A percentile compares a stretch with the other conserved stretches of the same genome.
These are phyloP conservation scores for Drosophila bipectinata DNA, from an alignment of 1,140 invertebrate species.

Conservation along the genomic window DNA sequence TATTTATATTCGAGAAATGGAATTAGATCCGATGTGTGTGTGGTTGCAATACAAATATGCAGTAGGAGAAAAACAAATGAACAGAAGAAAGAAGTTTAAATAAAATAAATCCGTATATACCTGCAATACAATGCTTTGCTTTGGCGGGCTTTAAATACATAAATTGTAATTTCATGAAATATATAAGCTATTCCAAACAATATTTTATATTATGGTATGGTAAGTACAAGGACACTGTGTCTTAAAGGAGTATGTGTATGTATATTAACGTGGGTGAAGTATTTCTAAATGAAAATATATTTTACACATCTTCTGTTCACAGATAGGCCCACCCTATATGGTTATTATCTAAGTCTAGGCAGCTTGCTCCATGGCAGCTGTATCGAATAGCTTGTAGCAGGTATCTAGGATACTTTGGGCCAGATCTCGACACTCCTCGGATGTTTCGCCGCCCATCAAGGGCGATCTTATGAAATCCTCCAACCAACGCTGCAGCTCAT, in stretches of 20 bases:
- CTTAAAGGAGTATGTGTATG: background rate
- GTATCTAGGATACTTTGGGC: conserved; percentile 85
- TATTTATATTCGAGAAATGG: conserved; percentile 31
- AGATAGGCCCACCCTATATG: background rate
- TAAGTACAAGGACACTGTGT: conserved; percentile 10
- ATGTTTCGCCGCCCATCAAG: conserved; percentile 86
- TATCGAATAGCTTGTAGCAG: conserved; percentile 84
- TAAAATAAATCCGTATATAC: conserved; percentile 41
- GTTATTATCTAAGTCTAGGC: conserved; percentile 3
- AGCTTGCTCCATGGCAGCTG: conserved; percentile 20
- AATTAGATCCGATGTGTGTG: conserved; percentile 51
- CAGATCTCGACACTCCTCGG: conserved; percentile 85
- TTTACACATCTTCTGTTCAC: too few species aligned
- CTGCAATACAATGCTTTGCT: conserved; percentile 33
- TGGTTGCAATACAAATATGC: conserved; percentile 46
- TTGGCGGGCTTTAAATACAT: conserved; percentile 11
- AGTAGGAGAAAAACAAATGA: conserved; percentile 45
- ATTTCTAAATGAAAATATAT: background rate
- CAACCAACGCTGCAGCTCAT: conserved; percentile 89
- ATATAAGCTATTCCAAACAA: conserved; percentile 2
- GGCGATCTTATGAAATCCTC: conserved; percentile 85
- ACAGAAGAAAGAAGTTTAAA: conserved; percentile 45
- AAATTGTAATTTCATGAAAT: conserved; percentile 5
- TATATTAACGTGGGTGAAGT: background rate
- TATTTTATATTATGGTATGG: background rate